phyloP scores from a whole-genome alignment of 2,888 invertebrate species.

The Geophilus truncorum region DNA sequence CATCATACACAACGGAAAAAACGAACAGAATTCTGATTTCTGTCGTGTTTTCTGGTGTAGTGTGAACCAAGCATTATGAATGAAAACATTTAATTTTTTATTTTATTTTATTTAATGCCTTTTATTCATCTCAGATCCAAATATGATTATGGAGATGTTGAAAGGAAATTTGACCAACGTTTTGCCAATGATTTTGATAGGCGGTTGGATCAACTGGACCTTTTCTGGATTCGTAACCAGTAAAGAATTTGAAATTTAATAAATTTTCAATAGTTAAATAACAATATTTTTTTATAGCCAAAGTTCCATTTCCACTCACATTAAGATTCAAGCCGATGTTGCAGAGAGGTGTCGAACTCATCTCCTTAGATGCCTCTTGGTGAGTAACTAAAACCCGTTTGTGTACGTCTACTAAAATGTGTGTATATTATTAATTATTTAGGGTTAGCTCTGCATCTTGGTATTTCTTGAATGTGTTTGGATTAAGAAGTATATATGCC shows the following conservation, averaged over 20 bases:
- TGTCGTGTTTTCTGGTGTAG: too few species aligned
- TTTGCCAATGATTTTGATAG: slow-evolving; percentile 97
- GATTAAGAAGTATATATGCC: slow-evolving; percentile 92
- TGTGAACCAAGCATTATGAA: too few species aligned
- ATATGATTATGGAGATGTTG: slow-evolving; percentile 97
- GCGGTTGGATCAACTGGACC: slow-evolving; percentile 99
- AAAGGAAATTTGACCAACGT: slow-evolving; percentile 99
- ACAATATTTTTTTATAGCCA: slow-evolving; percentile 56
- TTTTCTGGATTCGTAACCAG: slow-evolving; percentile 99
- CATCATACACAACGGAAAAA: too few species aligned
- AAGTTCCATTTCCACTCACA: slow-evolving; percentile 97
- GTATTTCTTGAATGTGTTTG: slow-evolving; percentile 99
- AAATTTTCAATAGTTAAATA: not conserved
- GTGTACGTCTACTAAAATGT: not conserved
- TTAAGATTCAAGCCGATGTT: slow-evolving; percentile 98
- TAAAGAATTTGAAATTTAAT: slow-evolving; percentile 48
- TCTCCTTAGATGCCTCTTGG: slow-evolving; percentile 96
- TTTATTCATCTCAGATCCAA: too few species aligned
- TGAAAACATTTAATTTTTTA: too few species aligned
- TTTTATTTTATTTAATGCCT: too few species aligned
- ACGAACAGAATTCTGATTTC: too few species aligned
- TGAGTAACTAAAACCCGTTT: slow-evolving; percentile 38
- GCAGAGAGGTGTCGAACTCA: slow-evolving; percentile 93
- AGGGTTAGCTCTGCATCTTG: slow-evolving; percentile 96
- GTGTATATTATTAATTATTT: slow-evolving; percentile 37